Conservation (phyloP, 2,797 vertebrate genomes). For the Rhinogobio ventralis region DNA sequence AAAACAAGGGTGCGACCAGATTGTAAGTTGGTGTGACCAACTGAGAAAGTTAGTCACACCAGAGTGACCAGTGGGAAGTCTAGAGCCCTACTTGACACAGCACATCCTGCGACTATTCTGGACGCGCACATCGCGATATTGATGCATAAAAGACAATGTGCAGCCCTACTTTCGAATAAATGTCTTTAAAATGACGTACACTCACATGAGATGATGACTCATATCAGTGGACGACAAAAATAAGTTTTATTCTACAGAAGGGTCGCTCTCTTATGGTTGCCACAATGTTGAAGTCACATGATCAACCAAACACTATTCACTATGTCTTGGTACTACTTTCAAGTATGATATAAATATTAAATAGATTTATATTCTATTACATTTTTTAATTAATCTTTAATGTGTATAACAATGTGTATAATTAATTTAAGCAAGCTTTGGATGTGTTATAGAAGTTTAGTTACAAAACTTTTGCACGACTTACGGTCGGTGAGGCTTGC, state of each 20-base stretch:
- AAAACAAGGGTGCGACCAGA: no score
- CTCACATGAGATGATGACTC: background rate
- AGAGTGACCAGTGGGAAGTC: no score
- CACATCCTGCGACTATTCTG: background rate
- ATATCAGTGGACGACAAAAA: background rate
- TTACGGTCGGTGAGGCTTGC: slow-evolving; percentile 99
- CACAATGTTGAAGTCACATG: background rate
- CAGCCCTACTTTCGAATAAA: background rate
- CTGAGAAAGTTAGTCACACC: no score
- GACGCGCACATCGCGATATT: background rate
- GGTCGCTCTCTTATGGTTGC: background rate
- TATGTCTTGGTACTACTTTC: background rate
- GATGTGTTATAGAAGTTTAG: background rate
- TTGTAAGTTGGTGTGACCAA: no score
- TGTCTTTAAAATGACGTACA: background rate
- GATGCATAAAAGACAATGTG: background rate
- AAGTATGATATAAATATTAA: background rate
- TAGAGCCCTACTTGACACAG: no score
- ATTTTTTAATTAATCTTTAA: background rate
- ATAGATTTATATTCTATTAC: background rate
- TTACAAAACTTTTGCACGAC: slow-evolving; percentile 68
- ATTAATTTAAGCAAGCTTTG: background rate
- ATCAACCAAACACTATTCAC: background rate
- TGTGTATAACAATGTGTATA: background rate
- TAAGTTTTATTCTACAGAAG: no score